These are phyloP conservation scores for Coronaproctus castanopsis DNA, from an alignment of 2,888 invertebrate genomes.

Conservation along the genomic window DNA sequence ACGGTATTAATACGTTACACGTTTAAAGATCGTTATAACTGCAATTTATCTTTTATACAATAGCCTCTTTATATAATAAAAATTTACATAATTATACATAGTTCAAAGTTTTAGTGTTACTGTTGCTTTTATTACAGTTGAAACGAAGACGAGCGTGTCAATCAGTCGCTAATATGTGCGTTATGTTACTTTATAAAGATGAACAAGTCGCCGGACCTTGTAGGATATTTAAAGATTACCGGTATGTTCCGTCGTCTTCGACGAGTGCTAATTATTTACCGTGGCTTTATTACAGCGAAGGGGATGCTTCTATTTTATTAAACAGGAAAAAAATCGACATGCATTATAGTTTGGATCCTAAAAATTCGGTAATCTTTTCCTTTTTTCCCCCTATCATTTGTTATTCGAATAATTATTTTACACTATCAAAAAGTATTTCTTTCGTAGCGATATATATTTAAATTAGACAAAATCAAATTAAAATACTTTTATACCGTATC, in stretches of 20 bases:
- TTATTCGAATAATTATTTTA: too few species aligned
- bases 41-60: too few species aligned
- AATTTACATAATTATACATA: too few species aligned
- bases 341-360: conserved; percentile 27
- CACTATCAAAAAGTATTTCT: too few species aligned
- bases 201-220: conserved; percentile 31
- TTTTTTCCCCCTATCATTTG: too few species aligned
- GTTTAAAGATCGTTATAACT: too few species aligned
- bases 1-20: too few species aligned
- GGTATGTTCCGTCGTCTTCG: conserved; percentile 20
- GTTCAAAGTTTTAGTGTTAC: too few species aligned
- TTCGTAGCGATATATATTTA: too few species aligned
- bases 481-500: too few species aligned
- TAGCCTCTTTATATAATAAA: too few species aligned
- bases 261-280: conserved; percentile 21
- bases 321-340: conserved; percentile 28
- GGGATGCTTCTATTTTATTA: conserved; percentile 29
- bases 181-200: conserved; percentile 34
- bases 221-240: conserved; percentile 23
- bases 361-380: conserved; percentile 25
- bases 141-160: conserved; percentile 38
- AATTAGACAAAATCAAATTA: too few species aligned
- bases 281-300: conserved; percentile 31
- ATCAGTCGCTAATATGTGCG: conserved; percentile 44
- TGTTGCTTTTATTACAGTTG: conserved; percentile 26